Base-by-base conservation (phyloP, 2,797 vertebrate species). In the Sebastes ruberrimus region DNA sequence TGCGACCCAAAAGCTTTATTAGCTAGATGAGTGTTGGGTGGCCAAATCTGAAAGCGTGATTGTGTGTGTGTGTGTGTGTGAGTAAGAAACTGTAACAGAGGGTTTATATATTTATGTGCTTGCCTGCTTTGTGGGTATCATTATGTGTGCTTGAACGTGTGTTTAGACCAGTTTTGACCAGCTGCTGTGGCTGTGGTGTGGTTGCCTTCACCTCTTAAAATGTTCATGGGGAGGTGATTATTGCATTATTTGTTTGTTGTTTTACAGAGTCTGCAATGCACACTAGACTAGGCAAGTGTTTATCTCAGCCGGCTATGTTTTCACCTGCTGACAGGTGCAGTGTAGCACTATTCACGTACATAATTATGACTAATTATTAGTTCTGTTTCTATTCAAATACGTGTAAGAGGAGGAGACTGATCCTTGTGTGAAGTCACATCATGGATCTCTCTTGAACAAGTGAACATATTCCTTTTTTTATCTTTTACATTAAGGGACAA, bases 141-240 rank as follows among this genome's bases (percentile, higher is more conserved):
- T 62, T n/a, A 49, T 28, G 5, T 66, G 61, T 71, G 46, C 4
- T 1, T 35, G 22, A 25, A 52, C 35, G 46, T 78, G 79, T 76
- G 74, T 78, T 71, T 20, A 28, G 25, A 81, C 33, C 63, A 38
- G 56, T 61, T 88, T 38, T 83, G 85, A 86, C 85, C 84, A 88
- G 82, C 82, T 87, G 89, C 83, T 85, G 84, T 28, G 74, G 74
- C 68, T 91, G 85, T 59, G 85, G 74, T 90, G 87, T 68, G 89
- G 81, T 86, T 89, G 77, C 87, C 78, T 90, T 89, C 72, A 89
- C 84, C 90, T 93, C 89, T 92, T 93, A 90, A 90, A 92, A 88
- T 85, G 65, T 84, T 81, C 69, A 71, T 30, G 71, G 80, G 72
- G 70, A 93, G 92, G 90, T 92, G 92, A 93, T 94, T 92, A 93